Percentiles rank a stretch among this genome's conserved stretches.
Conservation (phyloP, 2,113 vertebrate species). For the Hippopotamus amphibius region DNA sequence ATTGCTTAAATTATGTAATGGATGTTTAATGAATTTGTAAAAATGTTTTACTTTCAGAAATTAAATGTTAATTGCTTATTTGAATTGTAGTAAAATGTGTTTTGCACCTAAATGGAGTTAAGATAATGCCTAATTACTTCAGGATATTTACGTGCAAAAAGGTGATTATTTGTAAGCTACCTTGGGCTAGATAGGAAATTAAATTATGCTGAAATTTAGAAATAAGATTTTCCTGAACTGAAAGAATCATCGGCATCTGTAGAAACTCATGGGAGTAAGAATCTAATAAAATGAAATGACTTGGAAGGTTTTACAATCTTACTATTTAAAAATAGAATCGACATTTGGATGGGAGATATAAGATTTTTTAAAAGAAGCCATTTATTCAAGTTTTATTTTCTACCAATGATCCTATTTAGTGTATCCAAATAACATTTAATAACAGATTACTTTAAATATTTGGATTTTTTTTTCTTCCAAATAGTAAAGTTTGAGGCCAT, state of each 20-base stretch:
- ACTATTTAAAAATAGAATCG: constrained; percentile 14
- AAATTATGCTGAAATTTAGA: constrained; percentile 59
- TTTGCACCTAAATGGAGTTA: constrained; percentile 61
- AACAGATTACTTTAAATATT: constrained; percentile 79
- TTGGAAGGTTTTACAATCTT: constrained; percentile 43
- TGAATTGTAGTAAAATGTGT: constrained; percentile 51
- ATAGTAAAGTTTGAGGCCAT: constrained; percentile 62
- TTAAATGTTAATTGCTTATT: constrained; percentile 32
- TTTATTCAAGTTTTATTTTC: constrained; percentile 58
- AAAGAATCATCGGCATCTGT: constrained; percentile 35
- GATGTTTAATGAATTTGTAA: constrained; percentile 47
- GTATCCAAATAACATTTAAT: constrained; percentile 75
- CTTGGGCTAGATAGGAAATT: neutral
- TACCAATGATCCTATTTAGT: constrained; percentile 64
- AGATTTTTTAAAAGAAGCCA: neutral
- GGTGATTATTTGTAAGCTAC: constrained; percentile 10
- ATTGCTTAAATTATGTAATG: constrained; percentile 55
- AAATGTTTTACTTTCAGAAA: constrained; percentile 52
- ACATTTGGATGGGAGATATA: neutral
- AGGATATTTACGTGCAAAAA: constrained; percentile 40
- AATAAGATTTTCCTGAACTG: constrained; percentile 16
- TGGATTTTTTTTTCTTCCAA: constrained; percentile 71
- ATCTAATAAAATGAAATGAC: constrained; percentile 50
- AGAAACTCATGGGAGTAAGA: neutral
- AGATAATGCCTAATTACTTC: neutral